Evolutionary conservation across 2,113 vertebrate species (phyloP).

Genomic region (Plectropomus leopardus): DNA sequence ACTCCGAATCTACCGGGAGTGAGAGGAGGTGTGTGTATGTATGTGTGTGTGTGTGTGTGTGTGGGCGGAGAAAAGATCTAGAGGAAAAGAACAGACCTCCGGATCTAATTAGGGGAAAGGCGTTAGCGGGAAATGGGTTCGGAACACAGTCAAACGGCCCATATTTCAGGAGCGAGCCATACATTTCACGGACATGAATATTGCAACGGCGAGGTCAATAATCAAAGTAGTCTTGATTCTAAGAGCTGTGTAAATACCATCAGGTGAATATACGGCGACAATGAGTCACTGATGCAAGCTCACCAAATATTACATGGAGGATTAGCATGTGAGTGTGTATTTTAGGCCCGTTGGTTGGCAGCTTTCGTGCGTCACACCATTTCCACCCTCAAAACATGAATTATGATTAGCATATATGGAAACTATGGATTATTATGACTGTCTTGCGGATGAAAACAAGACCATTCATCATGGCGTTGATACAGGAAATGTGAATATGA

Average conservation of each 20-base stretch:
- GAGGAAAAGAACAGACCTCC: constrained; percentile 58
- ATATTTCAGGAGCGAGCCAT: constrained; percentile 67
- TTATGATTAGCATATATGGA: constrained; percentile 10
- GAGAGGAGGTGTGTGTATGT: constrained; percentile 23
- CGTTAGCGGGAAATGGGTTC: constrained; percentile 73
- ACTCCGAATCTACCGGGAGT: constrained; percentile 45
- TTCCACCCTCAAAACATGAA: constrained; percentile 23
- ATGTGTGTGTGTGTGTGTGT: constrained; percentile 20
- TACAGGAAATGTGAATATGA: not conserved
- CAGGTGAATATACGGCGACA: constrained; percentile 42
- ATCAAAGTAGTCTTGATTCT: constrained; percentile 41
- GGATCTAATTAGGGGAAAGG: constrained; percentile 79
- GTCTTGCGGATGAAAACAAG: constrained; percentile 11
- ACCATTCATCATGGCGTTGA: constrained; percentile 7
- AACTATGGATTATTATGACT: constrained; percentile 13
- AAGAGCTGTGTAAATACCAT: constrained; percentile 50
- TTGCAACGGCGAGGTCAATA: constrained; percentile 63
- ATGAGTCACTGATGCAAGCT: constrained; percentile 23
- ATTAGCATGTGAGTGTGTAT: constrained; percentile 37
- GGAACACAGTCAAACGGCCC: constrained; percentile 62
- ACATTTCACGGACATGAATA: constrained; percentile 73
- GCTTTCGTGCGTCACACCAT: not conserved
- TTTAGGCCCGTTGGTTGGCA: constrained; percentile 33
- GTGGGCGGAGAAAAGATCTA: constrained; percentile 33
- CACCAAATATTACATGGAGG: constrained; percentile 8